A percentile compares a stretch with the other conserved stretches of the same genome.
phyloP scores from a whole-genome alignment of 2,797 vertebrate genomes.

The Holocentrus rufus region DNA sequence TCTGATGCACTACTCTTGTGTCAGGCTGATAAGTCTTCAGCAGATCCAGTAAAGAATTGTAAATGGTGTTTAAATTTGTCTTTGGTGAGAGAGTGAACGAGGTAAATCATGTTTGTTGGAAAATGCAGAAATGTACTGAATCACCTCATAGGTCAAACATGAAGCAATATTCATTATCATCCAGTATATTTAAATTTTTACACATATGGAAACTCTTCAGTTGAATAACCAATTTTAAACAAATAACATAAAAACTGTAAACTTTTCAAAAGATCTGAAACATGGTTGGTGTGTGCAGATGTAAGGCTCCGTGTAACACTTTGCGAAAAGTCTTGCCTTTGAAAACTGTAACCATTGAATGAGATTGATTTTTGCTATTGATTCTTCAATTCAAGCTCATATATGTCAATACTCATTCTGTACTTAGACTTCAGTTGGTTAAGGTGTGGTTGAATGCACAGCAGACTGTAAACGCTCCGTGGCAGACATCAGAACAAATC shows the following conservation, averaged over 20 bases:
- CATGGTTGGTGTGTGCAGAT: neutral
- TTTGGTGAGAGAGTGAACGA: slow-evolving; percentile 11
- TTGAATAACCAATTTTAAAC: neutral
- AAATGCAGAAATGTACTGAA: slow-evolving; percentile 15
- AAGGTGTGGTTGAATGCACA: slow-evolving; percentile 50
- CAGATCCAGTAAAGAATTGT: neutral
- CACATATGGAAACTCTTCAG: neutral
- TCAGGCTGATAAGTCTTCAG: slow-evolving; percentile 19
- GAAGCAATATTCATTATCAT: slow-evolving; percentile 14
- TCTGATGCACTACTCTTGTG: slow-evolving; percentile 13
- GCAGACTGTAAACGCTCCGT: slow-evolving; percentile 56
- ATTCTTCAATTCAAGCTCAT: slow-evolving; percentile 44
- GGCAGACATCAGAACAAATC: slow-evolving; percentile 52
- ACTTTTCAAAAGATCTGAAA: slow-evolving; percentile 9
- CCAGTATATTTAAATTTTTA: neutral
- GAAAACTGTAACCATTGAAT: slow-evolving; percentile 19
- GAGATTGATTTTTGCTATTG: slow-evolving; percentile 42
- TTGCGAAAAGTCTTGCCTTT: slow-evolving; percentile 11
- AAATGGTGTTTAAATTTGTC: slow-evolving; percentile 10
- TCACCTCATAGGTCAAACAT: neutral
- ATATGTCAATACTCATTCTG: slow-evolving; percentile 49
- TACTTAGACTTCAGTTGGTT: slow-evolving; percentile 57
- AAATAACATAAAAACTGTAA: neutral
- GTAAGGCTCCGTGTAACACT: neutral
- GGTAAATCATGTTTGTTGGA: slow-evolving; percentile 6